Conservation (phyloP, 2,113 vertebrate species). For the Chloebia gouldiae region DNA sequence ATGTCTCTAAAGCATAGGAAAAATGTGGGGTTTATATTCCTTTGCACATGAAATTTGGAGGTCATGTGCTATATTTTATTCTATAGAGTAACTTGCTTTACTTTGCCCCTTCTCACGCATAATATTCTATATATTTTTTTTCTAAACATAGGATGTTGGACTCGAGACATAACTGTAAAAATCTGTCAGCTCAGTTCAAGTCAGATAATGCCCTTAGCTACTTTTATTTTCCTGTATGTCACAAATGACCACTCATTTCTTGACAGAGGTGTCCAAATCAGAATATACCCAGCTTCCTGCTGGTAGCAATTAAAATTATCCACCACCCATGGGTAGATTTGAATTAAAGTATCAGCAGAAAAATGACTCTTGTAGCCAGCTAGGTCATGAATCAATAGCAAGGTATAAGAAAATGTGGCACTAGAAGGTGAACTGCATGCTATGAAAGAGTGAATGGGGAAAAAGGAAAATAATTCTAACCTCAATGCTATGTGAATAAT, state of each 20-base stretch:
- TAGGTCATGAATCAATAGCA: conserved; percentile 19
- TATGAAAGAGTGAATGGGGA: not conserved
- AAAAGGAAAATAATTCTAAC: conserved; percentile 3
- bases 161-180: conserved; percentile 36
- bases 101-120: not conserved
- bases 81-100: not conserved
- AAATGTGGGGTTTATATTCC: not conserved
- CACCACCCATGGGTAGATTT: conserved; percentile 30
- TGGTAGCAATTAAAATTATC: conserved; percentile 59
- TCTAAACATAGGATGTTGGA: not conserved
- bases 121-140: not conserved
- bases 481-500: not conserved
- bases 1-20: not conserved
- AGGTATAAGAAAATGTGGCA: conserved; percentile 5
- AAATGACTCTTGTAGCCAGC: not conserved
- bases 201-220: conserved; percentile 33
- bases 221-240: conserved; percentile 47
- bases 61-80: not conserved
- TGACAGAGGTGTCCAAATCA: conserved; percentile 41
- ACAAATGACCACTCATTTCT: conserved; percentile 49
- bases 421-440: not conserved
- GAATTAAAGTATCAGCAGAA: conserved; percentile 51
- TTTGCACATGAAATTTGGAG: not conserved
- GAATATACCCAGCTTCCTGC: conserved; percentile 31
- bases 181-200: conserved; percentile 37